These are phyloP conservation scores for Vanessa atalanta DNA, from an alignment of 1,140 invertebrate genomes.

Conservation along the genomic window DNA sequence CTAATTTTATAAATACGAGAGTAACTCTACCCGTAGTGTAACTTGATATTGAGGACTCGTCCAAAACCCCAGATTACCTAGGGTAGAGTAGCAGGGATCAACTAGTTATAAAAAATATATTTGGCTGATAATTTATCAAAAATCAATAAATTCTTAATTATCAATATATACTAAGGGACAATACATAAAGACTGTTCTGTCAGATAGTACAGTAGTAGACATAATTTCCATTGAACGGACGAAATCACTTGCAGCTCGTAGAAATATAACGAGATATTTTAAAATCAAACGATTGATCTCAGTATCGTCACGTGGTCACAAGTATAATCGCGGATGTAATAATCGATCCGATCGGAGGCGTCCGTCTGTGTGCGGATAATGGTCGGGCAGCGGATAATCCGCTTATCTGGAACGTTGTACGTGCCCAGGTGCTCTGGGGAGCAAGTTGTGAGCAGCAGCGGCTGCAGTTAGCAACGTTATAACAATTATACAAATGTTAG, in stretches of 20 bases:
- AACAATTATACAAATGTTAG: not conserved
- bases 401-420: constrained; percentile 37
- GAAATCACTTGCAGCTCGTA: too few species aligned
- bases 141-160: too few species aligned
- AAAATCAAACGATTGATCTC: constrained; percentile 3
- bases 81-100: too few species aligned
- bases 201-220: not conserved
- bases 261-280: not conserved
- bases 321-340: constrained; percentile 15
- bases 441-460: constrained; percentile 2
- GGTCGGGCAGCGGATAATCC: constrained; percentile 42
- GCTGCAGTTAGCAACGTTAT: not conserved
- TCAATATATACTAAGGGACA: too few species aligned
- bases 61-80: too few species aligned
- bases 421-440: constrained; percentile 14
- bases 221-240: not conserved
- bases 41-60: too few species aligned
- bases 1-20: too few species aligned
- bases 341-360: constrained; percentile 37
- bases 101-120: too few species aligned
- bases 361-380: constrained; percentile 42
- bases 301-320: constrained; percentile 26
- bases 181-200: too few species aligned
- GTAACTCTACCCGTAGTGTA: too few species aligned
- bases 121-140: too few species aligned